These are phyloP conservation scores for Patella vulgata DNA, from an alignment of 1,140 invertebrate genomes.

Conservation along the genomic window DNA sequence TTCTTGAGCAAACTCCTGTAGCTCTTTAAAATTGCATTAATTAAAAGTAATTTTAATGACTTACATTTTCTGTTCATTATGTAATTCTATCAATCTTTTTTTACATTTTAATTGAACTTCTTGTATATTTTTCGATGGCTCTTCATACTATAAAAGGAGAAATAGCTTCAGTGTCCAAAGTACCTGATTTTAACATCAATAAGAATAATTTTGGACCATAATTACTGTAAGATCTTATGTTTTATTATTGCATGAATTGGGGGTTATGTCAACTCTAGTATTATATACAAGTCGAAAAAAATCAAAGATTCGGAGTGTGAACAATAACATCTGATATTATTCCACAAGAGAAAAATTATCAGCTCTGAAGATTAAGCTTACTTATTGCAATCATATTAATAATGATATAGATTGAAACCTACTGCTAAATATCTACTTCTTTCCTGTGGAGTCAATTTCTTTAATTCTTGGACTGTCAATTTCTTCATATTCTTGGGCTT, in stretches of 20 bases:
- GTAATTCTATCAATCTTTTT: constrained; percentile 50
- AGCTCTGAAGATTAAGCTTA: too few relatives aligned
- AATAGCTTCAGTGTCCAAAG: not conserved
- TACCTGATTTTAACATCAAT: not conserved
- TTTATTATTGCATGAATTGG: not conserved
- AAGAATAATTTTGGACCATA: too few relatives aligned
- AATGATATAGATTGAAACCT: constrained; percentile 14
- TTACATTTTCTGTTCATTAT: constrained; percentile 34
- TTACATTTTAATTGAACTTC: constrained; percentile 43
- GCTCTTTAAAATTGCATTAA: too few relatives aligned
- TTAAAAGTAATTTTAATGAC: not conserved
- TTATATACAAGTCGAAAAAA: not conserved
- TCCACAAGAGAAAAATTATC: too few relatives aligned
- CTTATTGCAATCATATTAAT: not conserved
- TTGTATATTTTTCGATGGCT: constrained; percentile 52
- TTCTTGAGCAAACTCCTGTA: too few relatives aligned
- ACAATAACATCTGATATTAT: too few relatives aligned
- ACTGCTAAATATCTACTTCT: constrained; percentile 58
- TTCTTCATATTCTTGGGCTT: too few relatives aligned
- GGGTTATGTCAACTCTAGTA: not conserved
- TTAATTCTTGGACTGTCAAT: too few relatives aligned
- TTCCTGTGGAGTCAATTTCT: constrained; percentile 50
- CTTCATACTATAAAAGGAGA: constrained; percentile 53
- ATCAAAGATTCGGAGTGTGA: too few relatives aligned
- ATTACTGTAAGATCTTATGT: too few relatives aligned